phyloP scores from a whole-genome alignment of 2,113 vertebrate species.

The Pollachius pollachius region DNA sequence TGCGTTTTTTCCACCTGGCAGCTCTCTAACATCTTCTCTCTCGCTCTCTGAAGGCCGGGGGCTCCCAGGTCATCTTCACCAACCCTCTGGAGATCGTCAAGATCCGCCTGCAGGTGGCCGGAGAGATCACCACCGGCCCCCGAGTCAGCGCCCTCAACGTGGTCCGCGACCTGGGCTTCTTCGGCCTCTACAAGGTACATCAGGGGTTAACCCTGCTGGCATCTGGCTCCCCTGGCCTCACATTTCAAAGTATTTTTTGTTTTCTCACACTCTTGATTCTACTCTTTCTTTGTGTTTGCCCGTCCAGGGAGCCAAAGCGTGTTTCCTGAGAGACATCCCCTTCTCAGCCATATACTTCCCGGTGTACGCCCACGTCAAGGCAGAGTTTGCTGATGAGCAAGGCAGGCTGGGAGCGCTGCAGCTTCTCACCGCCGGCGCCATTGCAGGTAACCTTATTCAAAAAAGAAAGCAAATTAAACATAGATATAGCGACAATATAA shows the following conservation, averaged over 20 bases:
- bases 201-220: neutral
- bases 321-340: conserved; percentile 98
- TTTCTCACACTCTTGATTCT: neutral
- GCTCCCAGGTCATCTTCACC: conserved; percentile 97
- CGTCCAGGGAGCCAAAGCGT: conserved; percentile 93
- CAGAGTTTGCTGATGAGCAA: conserved; percentile 84
- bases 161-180: conserved; percentile 90
- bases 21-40: too few relatives aligned
- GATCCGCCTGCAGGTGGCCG: conserved; percentile 97
- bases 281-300: conserved; percentile 11
- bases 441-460: conserved; percentile 83
- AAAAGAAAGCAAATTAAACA: too few relatives aligned
- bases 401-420: conserved; percentile 87
- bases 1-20: too few relatives aligned
- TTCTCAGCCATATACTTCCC: conserved; percentile 99
- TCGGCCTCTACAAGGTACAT: conserved; percentile 94
- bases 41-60: conserved; percentile 82
- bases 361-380: conserved; percentile 92
- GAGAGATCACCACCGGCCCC: conserved; percentile 95
- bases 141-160: conserved; percentile 91
- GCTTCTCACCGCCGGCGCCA: conserved; percentile 91
- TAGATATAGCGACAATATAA: too few relatives aligned
- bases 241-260: too few relatives aligned
- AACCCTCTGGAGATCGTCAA: conserved; percentile 99
- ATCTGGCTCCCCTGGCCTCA: too few relatives aligned